Conservation (phyloP, 2,888 invertebrate species). For the Pseudococcus jackbeardsleyi region DNA sequence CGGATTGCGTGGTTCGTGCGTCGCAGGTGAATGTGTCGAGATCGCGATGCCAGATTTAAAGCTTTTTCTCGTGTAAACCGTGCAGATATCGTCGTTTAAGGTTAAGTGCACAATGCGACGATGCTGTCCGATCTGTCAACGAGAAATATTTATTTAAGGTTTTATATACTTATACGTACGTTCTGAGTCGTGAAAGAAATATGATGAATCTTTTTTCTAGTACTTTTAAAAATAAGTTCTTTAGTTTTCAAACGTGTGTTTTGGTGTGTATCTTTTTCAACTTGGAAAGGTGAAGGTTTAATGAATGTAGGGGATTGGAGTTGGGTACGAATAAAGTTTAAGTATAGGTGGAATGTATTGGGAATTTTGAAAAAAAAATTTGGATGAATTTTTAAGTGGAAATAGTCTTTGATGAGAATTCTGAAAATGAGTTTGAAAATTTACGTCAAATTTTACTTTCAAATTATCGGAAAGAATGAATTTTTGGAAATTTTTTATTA, state of each 20-base stretch:
- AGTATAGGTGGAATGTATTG: no score
- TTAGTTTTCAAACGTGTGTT: not conserved
- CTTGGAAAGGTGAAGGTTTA: not conserved
- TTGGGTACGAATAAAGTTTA: no score
- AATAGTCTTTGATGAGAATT: no score
- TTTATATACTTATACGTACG: not conserved
- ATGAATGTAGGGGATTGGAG: not conserved
- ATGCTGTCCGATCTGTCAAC: not conserved
- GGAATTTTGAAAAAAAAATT: no score
- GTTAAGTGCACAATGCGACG: slow-evolving; percentile 18
- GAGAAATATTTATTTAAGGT: slow-evolving; percentile 17
- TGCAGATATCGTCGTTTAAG: not conserved
- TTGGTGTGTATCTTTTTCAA: not conserved
- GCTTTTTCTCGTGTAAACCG: not conserved
- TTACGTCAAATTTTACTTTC: no score
- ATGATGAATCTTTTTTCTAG: slow-evolving; percentile 2
- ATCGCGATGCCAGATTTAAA: not conserved
- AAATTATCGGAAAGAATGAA: no score
- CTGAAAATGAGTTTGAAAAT: no score
- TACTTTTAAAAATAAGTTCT: not conserved
- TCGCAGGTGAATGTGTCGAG: not conserved
- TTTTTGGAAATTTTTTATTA: no score
- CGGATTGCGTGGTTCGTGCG: not conserved
- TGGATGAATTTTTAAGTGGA: no score
- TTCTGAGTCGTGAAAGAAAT: not conserved